phyloP scores from a whole-genome alignment of 2,888 invertebrate genomes.

The Agrochola circellaris region DNA sequence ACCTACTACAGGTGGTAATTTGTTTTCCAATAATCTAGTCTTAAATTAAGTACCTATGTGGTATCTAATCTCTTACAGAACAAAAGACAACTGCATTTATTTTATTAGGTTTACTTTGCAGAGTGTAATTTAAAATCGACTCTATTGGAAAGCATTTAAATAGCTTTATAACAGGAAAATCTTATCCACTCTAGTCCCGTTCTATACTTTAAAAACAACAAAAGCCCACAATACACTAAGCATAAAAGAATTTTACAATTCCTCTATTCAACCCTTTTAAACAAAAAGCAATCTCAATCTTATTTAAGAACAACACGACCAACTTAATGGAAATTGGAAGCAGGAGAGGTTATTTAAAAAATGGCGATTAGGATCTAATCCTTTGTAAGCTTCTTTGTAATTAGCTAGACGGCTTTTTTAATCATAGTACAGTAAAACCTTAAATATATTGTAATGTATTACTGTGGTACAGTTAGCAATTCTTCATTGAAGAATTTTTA shows the following conservation, averaged over 20 bases:
- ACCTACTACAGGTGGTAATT: too few species aligned
- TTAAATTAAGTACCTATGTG: too few species aligned
- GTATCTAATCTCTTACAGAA: too few species aligned
- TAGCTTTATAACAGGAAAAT: neutral
- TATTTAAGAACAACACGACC: slow-evolving; percentile 66
- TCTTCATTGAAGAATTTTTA: neutral
- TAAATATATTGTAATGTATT: slow-evolving; percentile 8
- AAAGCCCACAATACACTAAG: slow-evolving; percentile 24
- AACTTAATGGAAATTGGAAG: slow-evolving; percentile 69
- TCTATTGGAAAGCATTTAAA: slow-evolving; percentile 1
- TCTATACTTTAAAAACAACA: neutral
- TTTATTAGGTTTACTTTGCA: neutral
- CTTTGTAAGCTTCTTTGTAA: slow-evolving; percentile 58
- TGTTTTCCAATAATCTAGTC: too few species aligned
- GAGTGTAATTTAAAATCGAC: neutral
- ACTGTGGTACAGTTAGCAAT: neutral
- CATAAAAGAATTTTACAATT: slow-evolving; percentile 75
- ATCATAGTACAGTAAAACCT: neutral
- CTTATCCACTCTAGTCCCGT: neutral
- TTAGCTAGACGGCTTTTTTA: slow-evolving; percentile 57
- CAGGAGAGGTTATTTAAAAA: slow-evolving; percentile 65
- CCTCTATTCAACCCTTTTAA: slow-evolving; percentile 76
- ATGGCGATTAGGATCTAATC: slow-evolving; percentile 69
- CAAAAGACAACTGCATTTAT: neutral
- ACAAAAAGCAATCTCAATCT: slow-evolving; percentile 71